A percentile compares a stretch with the other conserved stretches of the same genome.
Conservation (phyloP, 2,113 vertebrate species). For the Willisornis vidua region DNA sequence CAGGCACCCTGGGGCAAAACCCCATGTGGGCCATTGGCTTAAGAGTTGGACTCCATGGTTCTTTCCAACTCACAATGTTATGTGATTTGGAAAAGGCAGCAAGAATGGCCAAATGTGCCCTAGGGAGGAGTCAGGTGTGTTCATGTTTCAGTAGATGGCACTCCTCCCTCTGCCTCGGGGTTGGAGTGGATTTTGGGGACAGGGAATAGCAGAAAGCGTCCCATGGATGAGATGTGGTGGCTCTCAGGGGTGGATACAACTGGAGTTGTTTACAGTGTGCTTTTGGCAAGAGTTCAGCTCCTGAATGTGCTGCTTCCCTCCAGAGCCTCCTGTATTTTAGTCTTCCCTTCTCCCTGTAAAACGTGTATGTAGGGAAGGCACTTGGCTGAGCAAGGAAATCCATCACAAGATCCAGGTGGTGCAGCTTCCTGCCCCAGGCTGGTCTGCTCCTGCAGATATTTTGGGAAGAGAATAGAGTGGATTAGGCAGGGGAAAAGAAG, state of each 20-base stretch:
- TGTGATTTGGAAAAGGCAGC: not conserved
- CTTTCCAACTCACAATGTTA: not conserved
- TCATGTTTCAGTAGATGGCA: not conserved
- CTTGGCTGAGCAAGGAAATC: not conserved
- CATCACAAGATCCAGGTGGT: not conserved
- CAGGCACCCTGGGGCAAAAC: not conserved
- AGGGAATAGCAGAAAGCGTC: not conserved
- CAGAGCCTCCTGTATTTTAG: not conserved
- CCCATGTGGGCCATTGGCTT: not conserved
- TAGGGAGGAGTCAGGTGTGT: not conserved
- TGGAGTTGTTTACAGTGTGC: not conserved
- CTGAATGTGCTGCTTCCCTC: not conserved
- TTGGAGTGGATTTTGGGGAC: not conserved
- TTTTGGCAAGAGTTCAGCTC: not conserved
- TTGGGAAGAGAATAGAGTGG: not conserved
- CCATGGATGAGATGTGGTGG: accelerated
- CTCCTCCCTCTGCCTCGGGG: not conserved
- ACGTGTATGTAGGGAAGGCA: accelerated
- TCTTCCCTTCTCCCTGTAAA: not conserved
- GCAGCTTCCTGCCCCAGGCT: not conserved
- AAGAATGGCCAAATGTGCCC: not conserved
- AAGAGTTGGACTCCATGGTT: not conserved
- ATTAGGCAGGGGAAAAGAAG: not conserved
- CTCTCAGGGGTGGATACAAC: not conserved
- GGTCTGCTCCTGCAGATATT: not conserved